phyloP scores from a whole-genome alignment of 2,797 vertebrate genomes.

The Onychomys torridus region DNA sequence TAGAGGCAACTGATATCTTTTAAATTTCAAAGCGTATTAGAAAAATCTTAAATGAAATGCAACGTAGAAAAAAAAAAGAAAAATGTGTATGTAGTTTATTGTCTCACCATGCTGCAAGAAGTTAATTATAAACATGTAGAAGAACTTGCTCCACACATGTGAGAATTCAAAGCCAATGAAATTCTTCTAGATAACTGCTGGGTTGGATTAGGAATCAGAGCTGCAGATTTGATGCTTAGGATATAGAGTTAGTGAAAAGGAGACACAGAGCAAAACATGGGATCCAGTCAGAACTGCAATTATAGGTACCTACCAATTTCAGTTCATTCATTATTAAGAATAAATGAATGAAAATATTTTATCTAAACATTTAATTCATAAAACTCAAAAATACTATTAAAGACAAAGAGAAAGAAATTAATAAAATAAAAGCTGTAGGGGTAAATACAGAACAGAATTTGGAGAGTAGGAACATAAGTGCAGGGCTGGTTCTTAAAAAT shows the following conservation, averaged over 20 bases:
- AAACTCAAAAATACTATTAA: background rate
- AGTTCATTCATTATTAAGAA: background rate
- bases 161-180: background rate
- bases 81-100: background rate
- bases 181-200: slow-evolving; percentile 26
- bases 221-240: background rate
- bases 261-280: background rate
- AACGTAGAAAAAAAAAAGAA: background rate
- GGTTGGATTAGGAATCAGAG: background rate
- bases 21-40: background rate
- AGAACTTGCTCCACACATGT: background rate
- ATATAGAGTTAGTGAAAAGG: background rate
- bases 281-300: slow-evolving; percentile 7
- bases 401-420: background rate
- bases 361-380: background rate
- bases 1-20: background rate
- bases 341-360: background rate
- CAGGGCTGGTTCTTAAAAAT: background rate
- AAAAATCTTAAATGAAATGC: background rate
- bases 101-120: background rate
- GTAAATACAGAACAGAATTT: background rate
- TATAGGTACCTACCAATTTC: background rate
- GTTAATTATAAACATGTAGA: background rate
- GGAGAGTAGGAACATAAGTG: background rate
- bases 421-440: background rate